Evolutionary conservation across 2,797 vertebrate genomes (phyloP), one percentile per base, ranked within the genome.

Genomic region (Sebastes hopkinsi): DNA sequence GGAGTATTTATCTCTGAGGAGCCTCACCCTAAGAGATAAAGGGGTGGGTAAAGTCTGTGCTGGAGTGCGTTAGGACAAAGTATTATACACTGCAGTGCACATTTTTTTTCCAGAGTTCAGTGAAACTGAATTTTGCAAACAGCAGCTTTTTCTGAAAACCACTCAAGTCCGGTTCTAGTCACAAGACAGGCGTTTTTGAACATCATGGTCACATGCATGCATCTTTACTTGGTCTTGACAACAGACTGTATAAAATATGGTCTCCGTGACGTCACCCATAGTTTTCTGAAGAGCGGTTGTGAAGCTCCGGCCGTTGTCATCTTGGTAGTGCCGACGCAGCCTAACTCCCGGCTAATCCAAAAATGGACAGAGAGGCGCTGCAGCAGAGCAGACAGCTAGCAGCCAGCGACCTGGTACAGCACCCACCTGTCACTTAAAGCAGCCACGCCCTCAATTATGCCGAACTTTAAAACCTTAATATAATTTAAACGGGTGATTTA

Each of bases 11-110:
- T 71, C 60, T 71, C 38, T 4, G 5, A 34, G 25, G 4, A 55
- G 46, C 59, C 72, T 25, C 52, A 54, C n/a, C 62, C 29, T 20
- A 4, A 32, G 7, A 72, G 61, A 75, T 80, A 74, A 79, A 23
- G 6, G 23, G 34, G 7, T 14, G 46, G 7, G 6, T 23, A 56
- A 30, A 52, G 11, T 8, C 58, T 69, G n/a, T 6, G 8, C 38
- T 13, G 7, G 8, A 76, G 6, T 50, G 20, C 3, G 3, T 62
- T 2, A 50, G 14, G 42, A 54, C 29, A 25, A 18, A 30, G n/a
- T 27, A 5, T n/a, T 4, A 6, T 16, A 10, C 13, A 18, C 59
- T 23, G 32, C 0, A 22, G 14, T 66, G 13, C 34, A 18, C 6
- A 3, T 5, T 22, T 22, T 29, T 56, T n/a, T 59, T 3, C 22